phyloP scores from a whole-genome alignment of 2,888 invertebrate genomes.

The Drosophila neutralis region DNA sequence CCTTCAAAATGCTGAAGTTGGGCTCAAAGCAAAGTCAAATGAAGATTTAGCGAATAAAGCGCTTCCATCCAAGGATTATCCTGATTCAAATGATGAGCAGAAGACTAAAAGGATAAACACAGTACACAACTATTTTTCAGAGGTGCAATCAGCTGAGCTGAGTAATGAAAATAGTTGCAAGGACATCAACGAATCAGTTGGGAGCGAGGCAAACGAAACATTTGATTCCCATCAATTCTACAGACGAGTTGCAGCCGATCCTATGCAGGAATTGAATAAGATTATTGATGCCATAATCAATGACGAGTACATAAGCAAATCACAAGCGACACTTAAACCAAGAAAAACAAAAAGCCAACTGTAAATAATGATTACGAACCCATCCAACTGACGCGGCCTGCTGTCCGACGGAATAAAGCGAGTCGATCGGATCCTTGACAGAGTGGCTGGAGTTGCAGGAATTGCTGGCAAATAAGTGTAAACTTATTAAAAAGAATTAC shows the following conservation, averaged over 20 bases:
- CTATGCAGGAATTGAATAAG: background rate
- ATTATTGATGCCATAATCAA: conserved; percentile 3
- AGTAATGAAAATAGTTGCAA: background rate
- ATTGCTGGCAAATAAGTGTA: background rate
- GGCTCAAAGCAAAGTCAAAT: background rate
- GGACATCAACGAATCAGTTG: background rate
- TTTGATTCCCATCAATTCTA: conserved; percentile 2
- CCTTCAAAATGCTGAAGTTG: background rate
- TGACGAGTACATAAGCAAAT: background rate
- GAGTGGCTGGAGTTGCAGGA: background rate
- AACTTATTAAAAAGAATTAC: background rate
- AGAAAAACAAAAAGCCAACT: background rate
- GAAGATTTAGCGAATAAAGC: background rate
- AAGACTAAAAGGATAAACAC: background rate
- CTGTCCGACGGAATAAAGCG: background rate
- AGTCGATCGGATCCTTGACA: background rate
- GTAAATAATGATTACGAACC: background rate
- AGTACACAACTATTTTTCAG: background rate
- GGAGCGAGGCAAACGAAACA: background rate
- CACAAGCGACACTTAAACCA: background rate
- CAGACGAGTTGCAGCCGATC: background rate
- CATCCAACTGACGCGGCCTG: background rate
- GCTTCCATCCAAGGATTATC: background rate
- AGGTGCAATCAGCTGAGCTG: background rate
- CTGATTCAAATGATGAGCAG: background rate